These are phyloP conservation scores for Hylia prasina DNA, from an alignment of 2,113 vertebrate species.

Conservation along the genomic window DNA sequence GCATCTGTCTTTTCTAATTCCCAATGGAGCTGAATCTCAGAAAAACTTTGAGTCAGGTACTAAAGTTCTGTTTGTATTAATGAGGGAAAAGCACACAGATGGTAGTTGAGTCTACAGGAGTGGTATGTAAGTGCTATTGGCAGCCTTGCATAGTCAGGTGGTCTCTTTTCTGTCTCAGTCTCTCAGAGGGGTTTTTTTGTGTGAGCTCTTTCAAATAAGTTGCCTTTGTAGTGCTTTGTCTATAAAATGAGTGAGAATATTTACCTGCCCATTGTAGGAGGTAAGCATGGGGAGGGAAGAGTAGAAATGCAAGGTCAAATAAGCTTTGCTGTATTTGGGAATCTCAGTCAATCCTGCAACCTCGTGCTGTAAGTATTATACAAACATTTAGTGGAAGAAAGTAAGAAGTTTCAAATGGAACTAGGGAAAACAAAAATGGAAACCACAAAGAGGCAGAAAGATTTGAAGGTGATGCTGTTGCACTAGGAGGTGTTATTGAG, in stretches of 20 bases:
- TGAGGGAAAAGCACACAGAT: background rate
- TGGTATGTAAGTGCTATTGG: background rate
- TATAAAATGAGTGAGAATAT: background rate
- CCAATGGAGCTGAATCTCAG: background rate
- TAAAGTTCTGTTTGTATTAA: background rate
- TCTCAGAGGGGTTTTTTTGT: background rate
- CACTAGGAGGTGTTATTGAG: background rate
- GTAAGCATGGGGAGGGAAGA: background rate
- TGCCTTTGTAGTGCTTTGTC: background rate
- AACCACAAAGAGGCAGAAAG: background rate
- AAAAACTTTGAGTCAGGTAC: background rate
- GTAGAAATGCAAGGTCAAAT: background rate
- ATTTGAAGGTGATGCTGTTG: background rate
- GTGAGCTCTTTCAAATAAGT: background rate
- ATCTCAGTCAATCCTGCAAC: background rate
- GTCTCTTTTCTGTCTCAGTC: background rate
- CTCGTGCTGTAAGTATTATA: background rate
- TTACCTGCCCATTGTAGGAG: background rate
- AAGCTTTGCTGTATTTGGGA: background rate
- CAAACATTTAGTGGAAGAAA: background rate
- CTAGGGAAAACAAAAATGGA: background rate
- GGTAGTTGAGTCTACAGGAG: background rate
- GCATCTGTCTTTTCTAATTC: background rate
- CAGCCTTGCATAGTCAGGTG: background rate
- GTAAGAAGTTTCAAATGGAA: background rate